Base-by-base conservation (phyloP, 2,797 vertebrate genomes). In the Acomys russatus region DNA sequence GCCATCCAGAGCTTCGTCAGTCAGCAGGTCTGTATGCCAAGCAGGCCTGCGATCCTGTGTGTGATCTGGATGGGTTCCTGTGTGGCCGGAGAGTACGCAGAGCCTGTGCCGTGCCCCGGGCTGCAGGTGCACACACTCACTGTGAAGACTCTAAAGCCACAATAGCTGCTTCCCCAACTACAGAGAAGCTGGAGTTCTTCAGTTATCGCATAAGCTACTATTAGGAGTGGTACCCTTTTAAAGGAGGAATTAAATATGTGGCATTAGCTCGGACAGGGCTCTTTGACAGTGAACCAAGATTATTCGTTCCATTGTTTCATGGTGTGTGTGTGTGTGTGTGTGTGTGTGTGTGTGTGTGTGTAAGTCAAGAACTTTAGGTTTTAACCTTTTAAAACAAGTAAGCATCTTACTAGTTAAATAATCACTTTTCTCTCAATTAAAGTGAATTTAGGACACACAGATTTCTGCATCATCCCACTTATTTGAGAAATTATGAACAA, bases 61-160 rank as follows among this genome's bases (percentile, higher is more conserved):
- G 2, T 35, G 9, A 71, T 38, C 78, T 6, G 33, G 20, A 68
- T 49, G 28, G 44, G 17, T 15, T 14, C 25, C 9, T 23, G 1
- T n/a, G 14, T 28, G 61, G 2, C 8, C 35, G 33, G 17, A 70
- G 61, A 84, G 15, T 1, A 2, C 20, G 18, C 1, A 7, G 1
- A n/a, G 28, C 23, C 71, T 54, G 1, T 25, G 3, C 10, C 10
- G 9, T 25, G 35, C 74, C 4, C 18, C 51, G 59, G 44, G 17
- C 20, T 76, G 1, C 1, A 23, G 54, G 1, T 28, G 14, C 8
- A 51, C 15, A 25, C 2, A 0, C 35, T 17, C 54, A 0, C 1
- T n/a, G 17, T 63, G 9, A 90, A 71, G 20, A 30, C 66, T 76
- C 17, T 28, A 12, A 35, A 76, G 51, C 8, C 2, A 1, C 0